phyloP scores from a whole-genome alignment of 2,113 vertebrate genomes.

The Tiliqua scincoides region DNA sequence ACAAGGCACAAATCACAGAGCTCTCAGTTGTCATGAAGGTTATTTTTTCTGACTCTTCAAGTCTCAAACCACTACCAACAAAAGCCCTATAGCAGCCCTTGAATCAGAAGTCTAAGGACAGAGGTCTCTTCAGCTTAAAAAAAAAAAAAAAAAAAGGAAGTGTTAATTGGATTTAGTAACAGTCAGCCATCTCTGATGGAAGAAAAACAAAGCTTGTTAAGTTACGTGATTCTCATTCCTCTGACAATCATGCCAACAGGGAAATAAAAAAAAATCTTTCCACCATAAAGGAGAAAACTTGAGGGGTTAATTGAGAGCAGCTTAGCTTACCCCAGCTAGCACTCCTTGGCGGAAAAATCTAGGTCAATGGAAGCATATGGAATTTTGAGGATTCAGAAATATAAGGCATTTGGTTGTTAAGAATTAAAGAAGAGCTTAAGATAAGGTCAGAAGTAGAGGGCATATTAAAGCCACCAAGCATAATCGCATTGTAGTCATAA shows the following conservation, averaged over 20 bases:
- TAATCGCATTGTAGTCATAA: slow-evolving; percentile 24
- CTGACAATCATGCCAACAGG: slow-evolving; percentile 43
- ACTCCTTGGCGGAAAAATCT: slow-evolving; percentile 58
- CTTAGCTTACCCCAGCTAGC: slow-evolving; percentile 52
- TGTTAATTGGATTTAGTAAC: neutral
- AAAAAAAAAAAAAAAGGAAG: neutral
- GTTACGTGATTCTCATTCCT: slow-evolving; percentile 13
- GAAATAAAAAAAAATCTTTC: slow-evolving; percentile 50
- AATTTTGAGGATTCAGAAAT: slow-evolving; percentile 55
- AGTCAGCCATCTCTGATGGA: slow-evolving; percentile 25
- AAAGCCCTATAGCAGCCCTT: neutral
- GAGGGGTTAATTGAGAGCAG: slow-evolving; percentile 46
- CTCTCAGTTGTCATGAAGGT: neutral
- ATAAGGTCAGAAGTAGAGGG: slow-evolving; percentile 57
- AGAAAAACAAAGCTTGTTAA: slow-evolving; percentile 20
- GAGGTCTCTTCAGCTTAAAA: neutral
- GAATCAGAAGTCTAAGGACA: neutral
- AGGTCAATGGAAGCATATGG: slow-evolving; percentile 49
- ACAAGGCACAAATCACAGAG: neutral
- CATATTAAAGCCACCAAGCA: slow-evolving; percentile 43
- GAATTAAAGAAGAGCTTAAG: slow-evolving; percentile 51
- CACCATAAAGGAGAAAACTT: slow-evolving; percentile 34
- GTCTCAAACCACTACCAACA: neutral
- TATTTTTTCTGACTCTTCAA: no score
- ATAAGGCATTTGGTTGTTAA: slow-evolving; percentile 42